Evolutionary conservation across 2,888 invertebrate species (phyloP).

Genomic region (Eupithecia pulchellata): DNA sequence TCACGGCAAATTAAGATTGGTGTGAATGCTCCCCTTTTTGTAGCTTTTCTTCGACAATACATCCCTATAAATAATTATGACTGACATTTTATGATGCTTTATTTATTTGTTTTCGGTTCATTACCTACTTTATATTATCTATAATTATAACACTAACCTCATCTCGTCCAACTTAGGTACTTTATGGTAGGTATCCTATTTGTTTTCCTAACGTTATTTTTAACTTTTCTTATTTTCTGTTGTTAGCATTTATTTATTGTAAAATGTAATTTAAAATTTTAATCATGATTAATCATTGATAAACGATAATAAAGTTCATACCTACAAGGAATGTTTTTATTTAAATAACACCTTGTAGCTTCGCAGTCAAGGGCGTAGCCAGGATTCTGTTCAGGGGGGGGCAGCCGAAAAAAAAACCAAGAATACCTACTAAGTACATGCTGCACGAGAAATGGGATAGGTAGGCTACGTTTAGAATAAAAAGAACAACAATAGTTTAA

Average conservation of each 20-base stretch:
- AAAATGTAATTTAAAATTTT: conserved; percentile 75
- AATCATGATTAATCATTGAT: conserved; percentile 80
- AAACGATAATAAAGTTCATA: conserved; percentile 71
- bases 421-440: too few relatives aligned
- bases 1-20: neutral
- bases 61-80: neutral
- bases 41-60: neutral
- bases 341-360: neutral
- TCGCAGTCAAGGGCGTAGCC: too few relatives aligned
- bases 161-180: neutral
- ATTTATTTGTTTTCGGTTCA: neutral
- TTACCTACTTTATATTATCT: too few relatives aligned
- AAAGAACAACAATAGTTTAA: too few relatives aligned
- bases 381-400: too few relatives aligned
- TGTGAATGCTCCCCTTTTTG: neutral
- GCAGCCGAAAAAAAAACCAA: too few relatives aligned
- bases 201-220: neutral
- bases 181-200: neutral
- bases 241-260: conserved; percentile 81
- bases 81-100: neutral
- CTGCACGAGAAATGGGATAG: too few relatives aligned
- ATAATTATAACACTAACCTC: neutral
- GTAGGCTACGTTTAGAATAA: too few relatives aligned
- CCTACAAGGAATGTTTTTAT: conserved; percentile 50
- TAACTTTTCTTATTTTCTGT: conserved; percentile 53